Evolutionary conservation across 2,797 vertebrate species (phyloP), one percentile per base, ranked within the genome.

Genomic region (Enteromius mattozi): DNA sequence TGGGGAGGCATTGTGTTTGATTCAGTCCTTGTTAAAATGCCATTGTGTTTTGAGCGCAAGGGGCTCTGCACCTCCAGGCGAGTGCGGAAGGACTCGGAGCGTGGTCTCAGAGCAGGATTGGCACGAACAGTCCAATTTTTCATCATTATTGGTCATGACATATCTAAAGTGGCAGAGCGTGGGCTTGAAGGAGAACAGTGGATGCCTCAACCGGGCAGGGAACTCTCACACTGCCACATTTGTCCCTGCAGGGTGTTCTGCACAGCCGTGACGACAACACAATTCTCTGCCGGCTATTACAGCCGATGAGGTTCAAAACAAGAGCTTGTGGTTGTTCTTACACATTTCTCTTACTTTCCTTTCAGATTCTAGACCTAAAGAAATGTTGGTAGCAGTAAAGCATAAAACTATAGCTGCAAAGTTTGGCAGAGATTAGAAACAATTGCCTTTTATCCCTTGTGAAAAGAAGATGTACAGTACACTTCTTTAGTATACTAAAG

Each of bases 71-170:
- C 92, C 93, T 93, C 92, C 91, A 47, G 92, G 94, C 89, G 59
- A 79, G 92, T 87, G 90, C 93, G 87, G 91, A 91, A 90, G 63
- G 49, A 94, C 89, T 82, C 86, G 83, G 85, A 89, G 87, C 87
- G 88, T 83, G 87, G 89, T 77, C 84, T 90, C 90, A n/a, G 91
- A 91, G 92, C 71, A 68, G 90, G 84, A 94, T 88, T 90, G 86
- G 81, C 86, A 92, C 89, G 91, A 93, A 87, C 88, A 76, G 85
- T 89, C 91, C 95, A 96, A 97, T 98, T 97, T 97, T 96, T 99
- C 96, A 96, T 96, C 94, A 91, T 97, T 97, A 97, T 96, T 97
- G 92, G 80, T 88, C 86, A 84, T 96, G 96, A 97, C 94, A 91
- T 93, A 95, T 96, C 94, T 93, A 95, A 96, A 96, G 93, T 96